Evolutionary conservation across 2,113 vertebrate species (phyloP), one percentile per base, ranked within the genome.

Genomic region (Cebus imitator): DNA sequence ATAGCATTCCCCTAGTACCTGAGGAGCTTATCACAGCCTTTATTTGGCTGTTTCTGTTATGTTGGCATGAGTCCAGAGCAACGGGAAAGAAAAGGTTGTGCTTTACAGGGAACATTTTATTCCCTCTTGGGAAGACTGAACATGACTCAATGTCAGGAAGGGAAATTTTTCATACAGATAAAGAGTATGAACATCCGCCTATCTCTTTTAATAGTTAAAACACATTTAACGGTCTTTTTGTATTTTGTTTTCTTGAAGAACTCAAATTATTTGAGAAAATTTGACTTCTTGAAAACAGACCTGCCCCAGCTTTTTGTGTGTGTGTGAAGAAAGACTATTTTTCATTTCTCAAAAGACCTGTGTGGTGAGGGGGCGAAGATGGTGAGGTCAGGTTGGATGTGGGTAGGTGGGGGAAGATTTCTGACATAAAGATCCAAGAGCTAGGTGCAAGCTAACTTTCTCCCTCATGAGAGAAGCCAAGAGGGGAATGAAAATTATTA

Each of bases 61-160:
- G 91, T 66, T 96, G 97, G 97, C 97, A 97, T 83, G 87, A 43
- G 85, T 94, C 97, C 88, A 97, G 95, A 96, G 76, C 70, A 78
- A 92, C 27, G 57, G 96, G 81, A 87, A 96, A 91, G 94, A 95
- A 96, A 96, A 86, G 85, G 35, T 64, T 94, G 78, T 89, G 87
- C 90, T 95, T 96, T 96, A 92, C 72, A 96, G 93, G 93, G 90
- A 98, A 96, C 96, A 95, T 94, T 97, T 98, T 97, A 97, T 97
- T 97, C 95, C 90, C 91, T 97, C 87, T 97, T 97, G 88, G 97
- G 96, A 97, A 97, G 89, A 96, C 73, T 88, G 92, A 98, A 95
- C 90, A 97, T 96, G 94, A 80, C 92, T 98, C 97, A 96, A 50
- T 94, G 97, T 98, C 97, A 98, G 94, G 96, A 98, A 97, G 78